Evolutionary conservation across 92 coral and sea anemone genomes (phyloP).

Genomic region (Virgularia gustaviana): DNA sequence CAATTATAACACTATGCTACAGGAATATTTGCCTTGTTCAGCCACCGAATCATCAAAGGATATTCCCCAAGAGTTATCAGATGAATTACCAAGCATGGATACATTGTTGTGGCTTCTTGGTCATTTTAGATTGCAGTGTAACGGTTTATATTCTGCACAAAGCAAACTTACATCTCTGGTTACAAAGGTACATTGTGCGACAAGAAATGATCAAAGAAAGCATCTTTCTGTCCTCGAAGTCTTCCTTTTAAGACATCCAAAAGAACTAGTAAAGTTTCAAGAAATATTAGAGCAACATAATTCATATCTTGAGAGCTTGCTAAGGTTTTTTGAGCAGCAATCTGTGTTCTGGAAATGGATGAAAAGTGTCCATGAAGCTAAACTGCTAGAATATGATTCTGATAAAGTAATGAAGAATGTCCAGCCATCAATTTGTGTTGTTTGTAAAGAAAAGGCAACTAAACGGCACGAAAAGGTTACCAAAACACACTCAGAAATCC

Average conservation of each 20-base stretch:
- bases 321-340: constrained; percentile 57
- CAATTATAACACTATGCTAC: background rate
- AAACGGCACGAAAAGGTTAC: background rate
- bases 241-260: constrained; percentile 64
- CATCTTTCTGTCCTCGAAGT: constrained; percentile 81
- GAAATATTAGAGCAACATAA: constrained; percentile 55
- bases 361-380: constrained; percentile 68
- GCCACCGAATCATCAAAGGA: background rate
- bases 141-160: constrained; percentile 60
- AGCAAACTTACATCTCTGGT: constrained; percentile 53
- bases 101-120: constrained; percentile 52
- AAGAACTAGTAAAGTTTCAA: constrained; percentile 53
- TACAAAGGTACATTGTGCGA: constrained; percentile 63
- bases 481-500: background rate
- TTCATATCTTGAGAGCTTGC: constrained; percentile 56
- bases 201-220: constrained; percentile 26
- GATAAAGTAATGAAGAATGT: background rate
- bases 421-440: background rate
- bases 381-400: background rate
- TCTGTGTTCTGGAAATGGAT: constrained; percentile 90
- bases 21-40: constrained; percentile 13
- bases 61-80: background rate
- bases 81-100: background rate
- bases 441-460: background rate
- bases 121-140: constrained; percentile 55